phyloP scores from a whole-genome alignment of 2,797 vertebrate genomes.

The Neoniphon sammara region DNA sequence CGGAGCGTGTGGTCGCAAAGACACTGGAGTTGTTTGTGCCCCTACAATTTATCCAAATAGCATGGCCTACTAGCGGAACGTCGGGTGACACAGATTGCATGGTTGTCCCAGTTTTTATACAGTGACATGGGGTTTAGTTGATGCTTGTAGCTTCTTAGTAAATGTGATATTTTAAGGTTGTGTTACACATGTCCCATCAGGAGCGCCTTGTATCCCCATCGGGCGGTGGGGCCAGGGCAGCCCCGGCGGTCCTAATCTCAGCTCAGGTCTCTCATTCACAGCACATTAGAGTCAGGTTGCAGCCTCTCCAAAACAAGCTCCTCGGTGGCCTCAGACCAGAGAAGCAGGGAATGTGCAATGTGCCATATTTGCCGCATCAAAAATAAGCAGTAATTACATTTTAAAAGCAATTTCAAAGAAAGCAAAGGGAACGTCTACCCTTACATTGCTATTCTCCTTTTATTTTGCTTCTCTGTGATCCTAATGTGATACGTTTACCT shows the following conservation, averaged over 20 bases:
- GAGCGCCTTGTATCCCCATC: constrained; percentile 43
- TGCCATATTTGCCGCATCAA: constrained; percentile 49
- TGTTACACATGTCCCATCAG: constrained; percentile 70
- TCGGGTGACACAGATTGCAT: constrained; percentile 23
- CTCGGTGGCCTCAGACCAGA: constrained; percentile 70
- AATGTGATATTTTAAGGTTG: constrained; percentile 73
- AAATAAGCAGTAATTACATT: constrained; percentile 21
- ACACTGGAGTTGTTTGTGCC: constrained; percentile 87
- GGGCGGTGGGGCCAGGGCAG: constrained; percentile 70
- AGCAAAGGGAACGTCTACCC: too few species aligned
- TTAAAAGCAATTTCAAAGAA: background rate
- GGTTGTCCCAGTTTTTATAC: constrained; percentile 37
- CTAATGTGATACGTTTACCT: too few species aligned
- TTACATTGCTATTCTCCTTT: background rate
- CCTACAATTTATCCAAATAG: constrained; percentile 70
- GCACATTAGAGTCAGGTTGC: constrained; percentile 80
- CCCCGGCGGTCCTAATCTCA: constrained; percentile 76
- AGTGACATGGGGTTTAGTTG: constrained; percentile 37
- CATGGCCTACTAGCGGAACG: constrained; percentile 45
- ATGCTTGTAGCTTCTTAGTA: constrained; percentile 46
- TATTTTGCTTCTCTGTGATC: background rate
- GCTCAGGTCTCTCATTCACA: constrained; percentile 78
- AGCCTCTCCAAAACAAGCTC: constrained; percentile 69
- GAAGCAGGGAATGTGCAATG: constrained; percentile 41
- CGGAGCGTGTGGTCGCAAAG: constrained; percentile 86